These are phyloP conservation scores for Dermochelys coriacea DNA, from an alignment of 2,797 vertebrate genomes.

Conservation along the genomic window DNA sequence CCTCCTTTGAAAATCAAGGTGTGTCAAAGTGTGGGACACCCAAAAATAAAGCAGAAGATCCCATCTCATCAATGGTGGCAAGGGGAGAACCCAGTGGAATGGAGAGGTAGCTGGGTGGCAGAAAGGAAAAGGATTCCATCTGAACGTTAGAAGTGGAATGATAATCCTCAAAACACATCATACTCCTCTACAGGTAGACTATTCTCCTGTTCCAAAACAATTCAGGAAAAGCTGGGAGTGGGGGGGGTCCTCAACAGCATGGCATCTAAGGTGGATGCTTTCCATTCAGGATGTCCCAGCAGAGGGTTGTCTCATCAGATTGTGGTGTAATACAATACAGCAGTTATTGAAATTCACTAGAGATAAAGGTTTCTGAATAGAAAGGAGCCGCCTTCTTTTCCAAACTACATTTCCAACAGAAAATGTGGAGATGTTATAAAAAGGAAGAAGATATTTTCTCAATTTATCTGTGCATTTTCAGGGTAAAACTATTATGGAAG, in stretches of 20 bases:
- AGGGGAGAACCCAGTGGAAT: not conserved
- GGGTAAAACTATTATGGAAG: not conserved
- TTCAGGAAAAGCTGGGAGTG: not conserved
- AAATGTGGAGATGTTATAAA: constrained; percentile 23
- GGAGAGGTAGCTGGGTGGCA: rapidly evolving
- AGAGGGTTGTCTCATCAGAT: not conserved
- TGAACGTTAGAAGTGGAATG: rapidly evolving
- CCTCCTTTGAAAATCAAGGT: not conserved
- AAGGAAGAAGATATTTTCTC: not conserved
- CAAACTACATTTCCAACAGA: constrained; percentile 32
- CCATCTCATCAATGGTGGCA: not conserved
- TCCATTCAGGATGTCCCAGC: constrained; percentile 5
- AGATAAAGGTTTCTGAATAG: constrained; percentile 5
- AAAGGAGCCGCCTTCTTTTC: not conserved
- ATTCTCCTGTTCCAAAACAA: not conserved
- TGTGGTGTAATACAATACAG: not conserved
- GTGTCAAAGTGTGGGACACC: not conserved
- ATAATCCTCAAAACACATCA: not conserved
- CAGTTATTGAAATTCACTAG: not conserved
- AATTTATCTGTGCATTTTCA: constrained; percentile 9
- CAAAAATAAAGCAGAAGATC: not conserved
- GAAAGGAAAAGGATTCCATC: not conserved
- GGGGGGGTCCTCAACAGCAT: not conserved
- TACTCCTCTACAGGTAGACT: not conserved
- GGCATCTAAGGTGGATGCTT: rapidly evolving